Conservation (phyloP, 2,888 invertebrate genomes). For the Mallateleia sp. region DNA sequence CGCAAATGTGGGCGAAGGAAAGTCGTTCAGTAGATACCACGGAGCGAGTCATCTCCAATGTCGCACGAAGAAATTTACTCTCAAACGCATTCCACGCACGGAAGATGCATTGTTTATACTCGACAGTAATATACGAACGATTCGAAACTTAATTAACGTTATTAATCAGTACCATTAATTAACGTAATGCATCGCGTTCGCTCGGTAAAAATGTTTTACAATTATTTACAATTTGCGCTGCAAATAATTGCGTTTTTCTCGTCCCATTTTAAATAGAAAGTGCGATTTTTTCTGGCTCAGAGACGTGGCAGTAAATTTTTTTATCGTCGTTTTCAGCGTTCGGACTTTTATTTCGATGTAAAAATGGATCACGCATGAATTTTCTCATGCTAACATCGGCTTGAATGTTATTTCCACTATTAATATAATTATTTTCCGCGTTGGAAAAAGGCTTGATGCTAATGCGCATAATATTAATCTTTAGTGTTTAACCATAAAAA, state of each 20-base stretch:
- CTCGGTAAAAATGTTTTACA: conserved; percentile 19
- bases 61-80: conserved; percentile 40
- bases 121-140: conserved; percentile 53
- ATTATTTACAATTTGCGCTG: not conserved
- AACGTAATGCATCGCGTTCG: conserved; percentile 6
- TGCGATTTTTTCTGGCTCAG: too few species aligned
- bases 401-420: conserved; percentile 27
- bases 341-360: not conserved
- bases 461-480: conserved; percentile 60
- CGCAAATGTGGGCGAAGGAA: conserved; percentile 40
- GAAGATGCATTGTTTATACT: conserved; percentile 47
- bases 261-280: conserved; percentile 1
- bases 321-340: not conserved
- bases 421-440: conserved; percentile 48
- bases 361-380: conserved; percentile 16
- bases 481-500: conserved; percentile 58
- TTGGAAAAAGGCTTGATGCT: conserved; percentile 52
- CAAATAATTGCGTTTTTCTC: too few species aligned
- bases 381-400: conserved; percentile 28
- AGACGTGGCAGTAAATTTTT: not conserved
- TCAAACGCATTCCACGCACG: conserved; percentile 33
- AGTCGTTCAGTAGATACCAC: conserved; percentile 39
- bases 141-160: conserved; percentile 54
- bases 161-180: conserved; percentile 47
- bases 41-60: conserved; percentile 24